Evolutionary conservation across 2,113 vertebrate species (phyloP).

Genomic region (Nanger granti): DNA sequence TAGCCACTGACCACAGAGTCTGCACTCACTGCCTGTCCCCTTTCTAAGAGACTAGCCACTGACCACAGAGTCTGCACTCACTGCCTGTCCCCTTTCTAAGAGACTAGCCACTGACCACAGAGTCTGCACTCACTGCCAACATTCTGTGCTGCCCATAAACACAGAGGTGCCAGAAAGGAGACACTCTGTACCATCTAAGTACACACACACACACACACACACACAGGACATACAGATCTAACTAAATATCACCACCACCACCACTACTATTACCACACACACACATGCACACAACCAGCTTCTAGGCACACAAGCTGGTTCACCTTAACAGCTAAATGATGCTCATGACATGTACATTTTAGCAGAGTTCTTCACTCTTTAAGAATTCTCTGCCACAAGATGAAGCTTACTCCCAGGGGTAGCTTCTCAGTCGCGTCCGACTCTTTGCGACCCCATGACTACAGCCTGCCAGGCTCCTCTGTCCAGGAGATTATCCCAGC

Average conservation of each 20-base stretch:
- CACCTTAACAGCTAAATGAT: neutral
- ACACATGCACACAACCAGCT: neutral
- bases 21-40: neutral
- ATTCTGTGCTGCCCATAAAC: neutral
- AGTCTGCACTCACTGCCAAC: neutral
- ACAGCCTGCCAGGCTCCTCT: neutral
- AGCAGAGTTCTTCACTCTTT: neutral
- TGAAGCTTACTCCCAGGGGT: neutral
- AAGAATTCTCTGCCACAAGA: neutral
- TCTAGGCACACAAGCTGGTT: neutral
- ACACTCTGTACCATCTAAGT: neutral
- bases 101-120: neutral
- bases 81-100: neutral
- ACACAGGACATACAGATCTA: neutral
- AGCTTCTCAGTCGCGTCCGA: accelerated
- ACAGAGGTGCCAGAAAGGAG: neutral
- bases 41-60: neutral
- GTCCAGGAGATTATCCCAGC: neutral
- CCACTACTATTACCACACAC: neutral
- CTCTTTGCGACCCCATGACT: neutral
- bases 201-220: neutral
- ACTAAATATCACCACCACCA: neutral
- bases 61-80: neutral
- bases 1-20: neutral
- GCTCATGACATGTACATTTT: too few relatives aligned